These are phyloP conservation scores for Vanessa atalanta DNA, from an alignment of 1,140 invertebrate genomes.

Conservation along the genomic window DNA sequence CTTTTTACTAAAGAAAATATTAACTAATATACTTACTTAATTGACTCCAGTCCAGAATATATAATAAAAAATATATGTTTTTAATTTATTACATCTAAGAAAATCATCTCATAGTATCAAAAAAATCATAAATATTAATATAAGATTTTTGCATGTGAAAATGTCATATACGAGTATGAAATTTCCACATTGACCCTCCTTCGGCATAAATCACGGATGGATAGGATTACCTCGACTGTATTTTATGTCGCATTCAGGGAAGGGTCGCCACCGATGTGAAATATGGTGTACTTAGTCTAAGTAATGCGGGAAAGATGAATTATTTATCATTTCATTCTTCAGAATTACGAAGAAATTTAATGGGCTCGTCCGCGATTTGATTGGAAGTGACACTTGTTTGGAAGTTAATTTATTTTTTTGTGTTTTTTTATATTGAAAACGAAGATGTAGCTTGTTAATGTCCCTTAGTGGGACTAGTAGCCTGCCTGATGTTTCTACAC, in stretches of 20 bases:
- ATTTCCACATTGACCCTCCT: slow-evolving; percentile 66
- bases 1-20: too few species aligned
- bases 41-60: too few species aligned
- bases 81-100: too few species aligned
- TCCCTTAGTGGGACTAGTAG: too few species aligned
- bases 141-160: slow-evolving; percentile 28
- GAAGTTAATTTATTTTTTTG: neutral
- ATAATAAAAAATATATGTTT: too few species aligned
- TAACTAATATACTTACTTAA: too few species aligned
- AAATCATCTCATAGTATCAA: neutral
- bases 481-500: too few species aligned
- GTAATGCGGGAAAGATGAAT: slow-evolving; percentile 70
- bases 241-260: slow-evolving; percentile 71
- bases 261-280: slow-evolving; percentile 61
- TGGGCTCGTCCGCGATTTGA: neutral
- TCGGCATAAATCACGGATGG: slow-evolving; percentile 73
- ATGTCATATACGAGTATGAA: slow-evolving; percentile 43
- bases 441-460: too few species aligned
- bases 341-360: slow-evolving; percentile 48
- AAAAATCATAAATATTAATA: slow-evolving; percentile 26
- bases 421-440: neutral
- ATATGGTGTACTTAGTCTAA: slow-evolving; percentile 74
- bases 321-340: slow-evolving; percentile 67
- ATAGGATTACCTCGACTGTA: slow-evolving; percentile 75
- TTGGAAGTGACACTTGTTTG: neutral